Conservation (phyloP, 2,113 vertebrate genomes). For the Lucifuga dentata region DNA sequence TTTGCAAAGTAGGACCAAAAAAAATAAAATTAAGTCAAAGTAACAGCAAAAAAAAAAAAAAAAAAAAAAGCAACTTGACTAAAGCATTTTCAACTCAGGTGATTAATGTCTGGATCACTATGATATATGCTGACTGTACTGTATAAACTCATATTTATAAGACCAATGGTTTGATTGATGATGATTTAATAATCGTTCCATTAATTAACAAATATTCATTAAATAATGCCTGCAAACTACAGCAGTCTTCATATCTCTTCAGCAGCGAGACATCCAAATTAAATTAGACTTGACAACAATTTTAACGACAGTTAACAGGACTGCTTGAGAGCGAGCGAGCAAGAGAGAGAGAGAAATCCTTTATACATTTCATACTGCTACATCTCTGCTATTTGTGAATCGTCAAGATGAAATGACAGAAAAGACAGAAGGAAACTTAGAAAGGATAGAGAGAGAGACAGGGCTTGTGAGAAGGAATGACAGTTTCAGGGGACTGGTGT, state of each 20-base stretch:
- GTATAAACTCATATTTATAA: constrained; percentile 11
- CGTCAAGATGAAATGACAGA: constrained; percentile 5
- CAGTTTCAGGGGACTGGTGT: constrained; percentile 43
- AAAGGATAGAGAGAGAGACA: constrained; percentile 18
- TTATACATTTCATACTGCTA: neutral
- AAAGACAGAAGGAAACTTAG: constrained; percentile 8
- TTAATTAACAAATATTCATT: neutral
- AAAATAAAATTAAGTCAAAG: too few species aligned
- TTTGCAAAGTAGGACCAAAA: too few species aligned
- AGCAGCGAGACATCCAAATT: neutral
- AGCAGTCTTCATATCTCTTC: neutral
- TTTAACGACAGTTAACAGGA: constrained; percentile 15
- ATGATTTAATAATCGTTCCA: neutral
- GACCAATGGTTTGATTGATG: neutral
- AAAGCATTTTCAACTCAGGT: neutral
- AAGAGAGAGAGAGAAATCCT: neutral
- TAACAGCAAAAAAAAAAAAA: neutral
- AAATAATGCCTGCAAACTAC: neutral
- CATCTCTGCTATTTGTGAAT: constrained; percentile 3
- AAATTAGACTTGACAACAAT: constrained; percentile 2
- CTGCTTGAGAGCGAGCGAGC: neutral
- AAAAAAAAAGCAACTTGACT: neutral
- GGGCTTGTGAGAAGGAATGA: constrained; percentile 9
- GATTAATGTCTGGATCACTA: neutral
- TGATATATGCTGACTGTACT: neutral